These are phyloP conservation scores for Dromococcyx pavoninus DNA, from an alignment of 2,797 vertebrate species.

Conservation along the genomic window DNA sequence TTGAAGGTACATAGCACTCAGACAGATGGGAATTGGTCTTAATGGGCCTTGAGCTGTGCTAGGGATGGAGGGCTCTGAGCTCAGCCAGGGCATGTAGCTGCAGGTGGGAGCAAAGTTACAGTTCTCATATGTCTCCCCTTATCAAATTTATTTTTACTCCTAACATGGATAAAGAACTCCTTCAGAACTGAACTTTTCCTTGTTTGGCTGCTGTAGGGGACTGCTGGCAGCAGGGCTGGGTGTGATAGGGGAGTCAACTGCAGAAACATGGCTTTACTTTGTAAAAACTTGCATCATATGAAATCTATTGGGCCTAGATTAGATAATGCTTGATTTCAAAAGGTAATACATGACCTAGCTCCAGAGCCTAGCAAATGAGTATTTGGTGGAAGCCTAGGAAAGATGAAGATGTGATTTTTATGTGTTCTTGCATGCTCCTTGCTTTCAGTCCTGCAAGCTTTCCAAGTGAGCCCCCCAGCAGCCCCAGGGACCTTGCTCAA, in stretches of 20 bases:
- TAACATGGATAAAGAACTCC: neutral
- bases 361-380: neutral
- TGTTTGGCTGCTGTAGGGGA: neutral
- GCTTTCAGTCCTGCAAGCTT: neutral
- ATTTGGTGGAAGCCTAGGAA: neutral
- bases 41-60: conserved; percentile 7
- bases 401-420: neutral
- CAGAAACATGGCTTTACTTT: fast-evolving
- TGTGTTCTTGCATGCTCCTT: neutral
- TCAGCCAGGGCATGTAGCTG: neutral
- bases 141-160: neutral
- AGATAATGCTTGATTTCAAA: neutral
- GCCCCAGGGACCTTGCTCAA: neutral
- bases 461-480: neutral
- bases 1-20: conserved; percentile 2
- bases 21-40: neutral
- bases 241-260: neutral
- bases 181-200: neutral
- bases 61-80: neutral
- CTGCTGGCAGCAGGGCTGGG: neutral
- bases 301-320: neutral
- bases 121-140: neutral
- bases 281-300: fast-evolving
- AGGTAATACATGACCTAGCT: neutral
- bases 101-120: neutral